phyloP scores from a whole-genome alignment of 1,140 invertebrate species.

The Halyomorpha halys region DNA sequence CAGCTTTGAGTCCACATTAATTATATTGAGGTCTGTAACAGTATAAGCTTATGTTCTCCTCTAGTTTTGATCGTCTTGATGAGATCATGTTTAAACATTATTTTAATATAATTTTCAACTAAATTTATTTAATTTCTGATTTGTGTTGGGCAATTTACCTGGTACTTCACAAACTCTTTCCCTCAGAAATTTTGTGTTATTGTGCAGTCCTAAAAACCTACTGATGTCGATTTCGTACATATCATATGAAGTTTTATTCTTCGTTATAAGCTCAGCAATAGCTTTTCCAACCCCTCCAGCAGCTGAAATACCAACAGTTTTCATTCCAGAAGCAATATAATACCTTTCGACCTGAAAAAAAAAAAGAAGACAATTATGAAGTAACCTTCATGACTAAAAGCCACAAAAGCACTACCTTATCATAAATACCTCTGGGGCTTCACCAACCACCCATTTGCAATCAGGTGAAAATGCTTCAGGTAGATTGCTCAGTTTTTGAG shows the following conservation, averaged over 20 bases:
- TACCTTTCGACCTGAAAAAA: slow-evolving; percentile 73
- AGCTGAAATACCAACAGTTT: slow-evolving; percentile 83
- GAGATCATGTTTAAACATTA: no score
- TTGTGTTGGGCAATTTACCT: slow-evolving; percentile 42
- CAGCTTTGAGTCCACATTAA: no score
- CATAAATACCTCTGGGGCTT: slow-evolving; percentile 67
- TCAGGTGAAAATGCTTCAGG: slow-evolving; percentile 91
- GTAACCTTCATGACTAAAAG: background rate
- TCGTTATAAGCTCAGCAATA: slow-evolving; percentile 79
- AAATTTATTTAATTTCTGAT: no score
- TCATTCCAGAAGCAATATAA: slow-evolving; percentile 90
- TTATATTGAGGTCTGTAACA: no score
- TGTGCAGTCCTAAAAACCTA: slow-evolving; percentile 88
- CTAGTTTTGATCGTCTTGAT: no score
- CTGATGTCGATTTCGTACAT: slow-evolving; percentile 86
- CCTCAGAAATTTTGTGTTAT: slow-evolving; percentile 86
- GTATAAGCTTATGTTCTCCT: no score
- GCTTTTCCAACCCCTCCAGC: slow-evolving; percentile 88
- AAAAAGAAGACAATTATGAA: background rate
- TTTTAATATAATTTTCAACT: no score
- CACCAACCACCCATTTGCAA: slow-evolving; percentile 84
- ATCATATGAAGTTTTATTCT: slow-evolving; percentile 70
- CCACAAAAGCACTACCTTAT: no score
- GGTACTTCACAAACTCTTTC: slow-evolving; percentile 91
- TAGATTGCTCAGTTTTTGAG: slow-evolving; percentile 72